Evolutionary conservation across 2,888 invertebrate species (phyloP).

Genomic region (Bimastos eiseni): DNA sequence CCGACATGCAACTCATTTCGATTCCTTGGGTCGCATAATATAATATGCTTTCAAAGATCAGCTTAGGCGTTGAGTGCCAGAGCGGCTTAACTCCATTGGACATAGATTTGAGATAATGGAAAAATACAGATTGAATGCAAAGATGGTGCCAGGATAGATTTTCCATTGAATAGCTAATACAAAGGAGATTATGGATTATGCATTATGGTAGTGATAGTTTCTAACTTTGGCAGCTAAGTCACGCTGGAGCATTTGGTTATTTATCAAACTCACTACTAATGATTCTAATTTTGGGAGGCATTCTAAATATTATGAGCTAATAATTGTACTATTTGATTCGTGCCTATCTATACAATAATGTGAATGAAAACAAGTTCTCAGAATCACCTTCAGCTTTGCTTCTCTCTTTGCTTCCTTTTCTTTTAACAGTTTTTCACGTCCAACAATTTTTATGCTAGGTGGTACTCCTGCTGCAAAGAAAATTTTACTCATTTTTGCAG

Average conservation of each 20-base stretch:
- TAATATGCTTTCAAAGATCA: too few species aligned
- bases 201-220: too few species aligned
- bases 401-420: slow-evolving; percentile 75
- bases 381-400: slow-evolving; percentile 50
- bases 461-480: slow-evolving; percentile 30
- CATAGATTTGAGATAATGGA: too few species aligned
- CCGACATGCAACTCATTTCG: too few species aligned
- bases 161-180: too few species aligned
- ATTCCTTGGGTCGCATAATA: too few species aligned
- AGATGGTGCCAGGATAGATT: too few species aligned
- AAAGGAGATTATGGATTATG: too few species aligned
- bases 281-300: not conserved
- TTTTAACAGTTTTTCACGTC: slow-evolving; percentile 71
- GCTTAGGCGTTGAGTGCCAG: too few species aligned
- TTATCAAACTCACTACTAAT: not conserved
- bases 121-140: too few species aligned
- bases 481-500: not conserved
- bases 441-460: slow-evolving; percentile 80
- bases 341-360: slow-evolving; percentile 47
- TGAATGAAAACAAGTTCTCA: slow-evolving; percentile 7
- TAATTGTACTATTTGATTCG: slow-evolving; percentile 59
- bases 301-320: not conserved
- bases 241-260: not conserved
- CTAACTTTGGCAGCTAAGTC: too few species aligned
- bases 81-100: too few species aligned